phyloP scores from a whole-genome alignment of 1,140 invertebrate species.

The Leptinotarsa texana region DNA sequence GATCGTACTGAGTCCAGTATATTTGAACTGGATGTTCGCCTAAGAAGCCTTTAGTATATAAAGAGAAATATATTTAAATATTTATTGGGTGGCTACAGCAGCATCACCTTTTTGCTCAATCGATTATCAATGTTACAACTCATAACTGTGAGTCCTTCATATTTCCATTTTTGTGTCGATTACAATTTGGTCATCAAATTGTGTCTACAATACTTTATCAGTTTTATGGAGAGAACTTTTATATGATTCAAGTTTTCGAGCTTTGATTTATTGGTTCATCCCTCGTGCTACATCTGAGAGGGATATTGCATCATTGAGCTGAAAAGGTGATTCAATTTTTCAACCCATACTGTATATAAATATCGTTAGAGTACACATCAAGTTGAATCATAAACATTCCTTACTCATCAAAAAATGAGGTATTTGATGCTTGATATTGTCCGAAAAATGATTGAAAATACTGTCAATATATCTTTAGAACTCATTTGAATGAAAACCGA shows the following conservation, averaged over 20 bases:
- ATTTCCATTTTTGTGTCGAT: too few relatives aligned
- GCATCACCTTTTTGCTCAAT: neutral
- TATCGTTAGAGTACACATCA: constrained; percentile 47
- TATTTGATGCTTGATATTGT: constrained; percentile 46
- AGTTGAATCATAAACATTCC: constrained; percentile 52
- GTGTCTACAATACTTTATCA: too few relatives aligned
- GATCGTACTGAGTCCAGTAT: constrained; percentile 51
- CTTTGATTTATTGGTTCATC: too few relatives aligned
- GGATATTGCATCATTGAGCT: neutral
- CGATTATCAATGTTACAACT: too few relatives aligned
- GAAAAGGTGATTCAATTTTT: constrained; percentile 18
- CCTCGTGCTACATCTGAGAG: too few relatives aligned
- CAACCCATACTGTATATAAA: constrained; percentile 31
- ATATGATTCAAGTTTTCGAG: too few relatives aligned
- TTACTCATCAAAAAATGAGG: constrained; percentile 43
- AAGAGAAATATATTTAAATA: constrained; percentile 35
- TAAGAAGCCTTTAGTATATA: constrained; percentile 54
- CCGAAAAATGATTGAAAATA: constrained; percentile 43
- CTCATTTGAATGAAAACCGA: constrained; percentile 44
- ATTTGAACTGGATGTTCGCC: constrained; percentile 51
- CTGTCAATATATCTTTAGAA: constrained; percentile 49
- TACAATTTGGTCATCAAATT: too few relatives aligned
- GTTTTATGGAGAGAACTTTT: too few relatives aligned
- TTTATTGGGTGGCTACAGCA: constrained; percentile 21
- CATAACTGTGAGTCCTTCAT: too few relatives aligned